Conservation (phyloP, 2,113 vertebrate genomes). For the Labeo catla region DNA sequence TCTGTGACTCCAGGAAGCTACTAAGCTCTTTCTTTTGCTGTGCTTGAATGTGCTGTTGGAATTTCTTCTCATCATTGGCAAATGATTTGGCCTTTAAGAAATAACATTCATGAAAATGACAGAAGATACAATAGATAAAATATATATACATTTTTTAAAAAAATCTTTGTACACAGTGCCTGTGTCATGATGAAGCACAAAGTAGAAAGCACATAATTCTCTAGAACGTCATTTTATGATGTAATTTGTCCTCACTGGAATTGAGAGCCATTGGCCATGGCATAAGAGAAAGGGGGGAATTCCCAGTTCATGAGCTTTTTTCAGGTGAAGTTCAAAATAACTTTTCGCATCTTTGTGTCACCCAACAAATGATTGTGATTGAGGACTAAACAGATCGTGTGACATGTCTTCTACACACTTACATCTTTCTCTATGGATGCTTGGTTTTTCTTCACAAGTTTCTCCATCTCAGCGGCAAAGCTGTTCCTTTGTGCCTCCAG, state of each 20-base stretch:
- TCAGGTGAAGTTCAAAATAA: background rate
- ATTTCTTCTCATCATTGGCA: constrained; percentile 97
- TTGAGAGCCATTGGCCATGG: background rate
- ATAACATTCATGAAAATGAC: constrained; percentile 53
- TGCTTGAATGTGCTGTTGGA: constrained; percentile 96
- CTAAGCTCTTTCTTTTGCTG: constrained; percentile 98
- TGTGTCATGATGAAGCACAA: background rate
- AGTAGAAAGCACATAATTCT: background rate
- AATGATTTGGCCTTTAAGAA: constrained; percentile 89
- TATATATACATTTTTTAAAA: too few relatives aligned
- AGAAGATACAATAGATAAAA: background rate
- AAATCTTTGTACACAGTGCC: background rate
- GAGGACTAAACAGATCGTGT: background rate
- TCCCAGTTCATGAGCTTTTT: background rate
- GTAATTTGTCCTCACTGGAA: background rate
- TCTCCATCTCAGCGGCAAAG: constrained; percentile 97
- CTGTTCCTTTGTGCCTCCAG: constrained; percentile 96
- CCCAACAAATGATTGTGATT: background rate
- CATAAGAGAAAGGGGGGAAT: background rate
- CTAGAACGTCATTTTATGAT: background rate
- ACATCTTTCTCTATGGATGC: constrained; percentile 98
- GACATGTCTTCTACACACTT: constrained; percentile 31
- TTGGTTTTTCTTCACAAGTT: constrained; percentile 96
- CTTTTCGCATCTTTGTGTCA: background rate
- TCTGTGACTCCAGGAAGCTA: constrained; percentile 96